Percentiles rank a stretch among this genome's conserved stretches.
Evolutionary conservation across 2,797 vertebrate genomes (phyloP).

Genomic region (Peromyscus nudipes): DNA sequence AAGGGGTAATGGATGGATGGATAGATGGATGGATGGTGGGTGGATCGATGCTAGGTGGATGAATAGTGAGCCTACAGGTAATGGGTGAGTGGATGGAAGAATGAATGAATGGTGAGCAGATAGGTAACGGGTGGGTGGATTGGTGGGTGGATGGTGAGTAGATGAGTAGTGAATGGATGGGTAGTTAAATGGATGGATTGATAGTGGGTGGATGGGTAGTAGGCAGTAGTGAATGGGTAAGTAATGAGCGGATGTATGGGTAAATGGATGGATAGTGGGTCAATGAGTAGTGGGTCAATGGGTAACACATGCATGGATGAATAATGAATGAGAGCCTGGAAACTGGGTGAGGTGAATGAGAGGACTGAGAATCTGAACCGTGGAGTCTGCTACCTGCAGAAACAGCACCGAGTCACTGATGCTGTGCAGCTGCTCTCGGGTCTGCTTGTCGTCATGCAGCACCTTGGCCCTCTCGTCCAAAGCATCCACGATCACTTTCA

Average conservation of each 20-base stretch:
- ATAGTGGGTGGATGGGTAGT: neutral
- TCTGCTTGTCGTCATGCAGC: conserved; percentile 90
- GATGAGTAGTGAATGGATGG: neutral
- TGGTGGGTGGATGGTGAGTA: neutral
- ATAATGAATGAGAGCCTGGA: neutral
- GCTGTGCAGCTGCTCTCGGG: conserved; percentile 90
- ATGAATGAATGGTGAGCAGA: too few species aligned
- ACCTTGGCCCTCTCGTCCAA: conserved; percentile 89
- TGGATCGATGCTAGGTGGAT: neutral
- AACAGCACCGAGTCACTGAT: conserved; percentile 91
- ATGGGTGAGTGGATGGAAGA: neutral
- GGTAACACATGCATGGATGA: neutral
- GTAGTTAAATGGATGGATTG: neutral
- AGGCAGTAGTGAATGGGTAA: neutral
- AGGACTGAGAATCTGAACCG: fast-evolving
- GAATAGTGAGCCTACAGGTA: neutral
- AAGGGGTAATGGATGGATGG: neutral
- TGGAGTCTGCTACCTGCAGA: conserved; percentile 86
- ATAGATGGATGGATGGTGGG: too few species aligned
- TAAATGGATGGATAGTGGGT: neutral
- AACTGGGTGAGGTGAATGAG: too few species aligned
- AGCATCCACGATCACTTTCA: conserved; percentile 89
- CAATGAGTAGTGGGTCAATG: neutral
- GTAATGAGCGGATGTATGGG: neutral
- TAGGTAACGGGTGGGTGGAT: neutral